Evolutionary conservation across 2,888 invertebrate species (phyloP).

Genomic region (Crioceris asparagi): DNA sequence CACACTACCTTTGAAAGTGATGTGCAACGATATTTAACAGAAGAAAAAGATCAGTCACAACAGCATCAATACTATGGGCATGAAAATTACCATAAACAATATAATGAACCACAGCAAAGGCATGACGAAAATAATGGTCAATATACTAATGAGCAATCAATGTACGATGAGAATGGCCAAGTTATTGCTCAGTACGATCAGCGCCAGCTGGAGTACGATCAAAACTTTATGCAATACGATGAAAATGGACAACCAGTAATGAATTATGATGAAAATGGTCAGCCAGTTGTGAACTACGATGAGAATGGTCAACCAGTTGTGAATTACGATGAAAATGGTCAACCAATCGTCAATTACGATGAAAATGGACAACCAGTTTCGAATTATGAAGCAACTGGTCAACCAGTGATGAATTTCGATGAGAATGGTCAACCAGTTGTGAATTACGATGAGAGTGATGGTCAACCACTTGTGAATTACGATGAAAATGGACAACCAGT

Average conservation of each 20-base stretch:
- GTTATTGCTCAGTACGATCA: not conserved
- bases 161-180: not conserved
- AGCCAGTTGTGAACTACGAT: not conserved
- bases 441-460: constrained; percentile 22
- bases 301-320: constrained; percentile 12
- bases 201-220: not conserved
- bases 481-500: constrained; percentile 15
- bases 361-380: constrained; percentile 10
- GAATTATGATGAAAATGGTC: constrained; percentile 8
- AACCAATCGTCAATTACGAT: constrained; percentile 6
- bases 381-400: constrained; percentile 8
- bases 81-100: no score
- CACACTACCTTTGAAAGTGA: not conserved
- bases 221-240: not conserved
- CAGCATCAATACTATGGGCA: no score
- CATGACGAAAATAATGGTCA: not conserved
- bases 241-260: not conserved
- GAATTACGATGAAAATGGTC: constrained; percentile 19
- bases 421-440: constrained; percentile 7
- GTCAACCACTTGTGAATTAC: constrained; percentile 16
- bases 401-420: not conserved
- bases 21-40: not conserved
- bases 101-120: not conserved
- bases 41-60: no score
- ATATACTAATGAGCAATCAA: not conserved